Evolutionary conservation across 2,888 invertebrate species (phyloP).

Genomic region (Psococerastis gibbosa): DNA sequence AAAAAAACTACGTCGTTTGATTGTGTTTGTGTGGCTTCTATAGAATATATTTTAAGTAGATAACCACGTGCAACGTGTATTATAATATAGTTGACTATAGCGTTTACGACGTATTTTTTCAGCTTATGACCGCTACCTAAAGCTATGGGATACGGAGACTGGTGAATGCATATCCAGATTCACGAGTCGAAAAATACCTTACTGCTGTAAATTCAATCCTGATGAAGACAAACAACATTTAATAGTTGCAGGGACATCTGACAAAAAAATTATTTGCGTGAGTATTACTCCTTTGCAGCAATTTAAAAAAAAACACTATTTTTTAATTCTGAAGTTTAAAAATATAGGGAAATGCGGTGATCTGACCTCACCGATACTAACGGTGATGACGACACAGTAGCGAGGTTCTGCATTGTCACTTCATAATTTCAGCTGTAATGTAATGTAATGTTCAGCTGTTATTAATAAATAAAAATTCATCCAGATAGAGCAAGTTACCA

Average conservation of each 20-base stretch:
- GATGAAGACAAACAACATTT: constrained; percentile 93
- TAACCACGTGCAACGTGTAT: too few species aligned
- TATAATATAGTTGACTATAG: too few species aligned
- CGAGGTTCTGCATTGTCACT: too few species aligned
- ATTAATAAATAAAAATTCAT: too few species aligned
- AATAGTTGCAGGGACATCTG: constrained; percentile 95
- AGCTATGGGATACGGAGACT: constrained; percentile 98
- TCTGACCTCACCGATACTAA: constrained; percentile 3
- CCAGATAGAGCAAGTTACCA: too few species aligned
- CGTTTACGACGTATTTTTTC: constrained; percentile 27
- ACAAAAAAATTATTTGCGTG: constrained; percentile 98
- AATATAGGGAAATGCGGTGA: neutral
- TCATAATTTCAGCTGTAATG: too few species aligned
- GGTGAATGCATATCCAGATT: constrained; percentile 73
- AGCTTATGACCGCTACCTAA: constrained; percentile 90
- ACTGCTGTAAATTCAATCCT: constrained; percentile 96
- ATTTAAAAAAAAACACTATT: constrained; percentile 10
- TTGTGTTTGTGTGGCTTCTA: too few species aligned
- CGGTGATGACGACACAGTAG: neutral
- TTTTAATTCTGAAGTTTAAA: neutral
- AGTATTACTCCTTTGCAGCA: too few species aligned
- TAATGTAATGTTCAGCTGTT: too few species aligned
- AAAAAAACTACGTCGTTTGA: too few species aligned
- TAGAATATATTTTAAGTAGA: too few species aligned
- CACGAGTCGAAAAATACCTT: constrained; percentile 91